phyloP scores from a whole-genome alignment of 2,888 invertebrate species.

The Cistogaster globosa region DNA sequence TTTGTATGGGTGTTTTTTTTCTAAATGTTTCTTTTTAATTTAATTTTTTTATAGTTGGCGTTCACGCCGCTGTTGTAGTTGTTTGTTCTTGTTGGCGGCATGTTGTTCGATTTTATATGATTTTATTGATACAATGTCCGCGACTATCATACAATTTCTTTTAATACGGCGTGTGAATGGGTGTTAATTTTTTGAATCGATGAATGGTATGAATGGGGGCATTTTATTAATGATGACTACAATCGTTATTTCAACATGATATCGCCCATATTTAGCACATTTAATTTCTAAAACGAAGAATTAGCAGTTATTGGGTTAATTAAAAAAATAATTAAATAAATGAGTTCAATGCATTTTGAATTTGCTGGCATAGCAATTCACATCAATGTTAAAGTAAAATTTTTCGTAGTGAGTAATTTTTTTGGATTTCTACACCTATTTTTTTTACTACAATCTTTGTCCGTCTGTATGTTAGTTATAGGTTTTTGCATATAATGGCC shows the following conservation, averaged over 20 bases:
- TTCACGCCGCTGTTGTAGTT: slow-evolving; percentile 6
- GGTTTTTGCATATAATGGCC: too few species aligned
- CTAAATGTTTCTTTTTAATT: slow-evolving; percentile 43
- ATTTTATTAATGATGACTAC: slow-evolving; percentile 24
- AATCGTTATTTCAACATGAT: neutral
- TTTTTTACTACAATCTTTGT: too few species aligned
- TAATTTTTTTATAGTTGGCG: slow-evolving; percentile 17
- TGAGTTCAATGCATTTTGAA: too few species aligned
- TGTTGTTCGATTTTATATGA: slow-evolving; percentile 59
- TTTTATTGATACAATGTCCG: slow-evolving; percentile 53
- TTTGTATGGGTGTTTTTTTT: slow-evolving; percentile 33
- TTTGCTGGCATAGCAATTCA: too few species aligned
- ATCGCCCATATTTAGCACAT: slow-evolving; percentile 10
- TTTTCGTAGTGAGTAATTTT: too few species aligned
- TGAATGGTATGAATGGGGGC: slow-evolving; percentile 14
- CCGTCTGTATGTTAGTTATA: too few species aligned
- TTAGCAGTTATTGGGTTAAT: slow-evolving; percentile 25
- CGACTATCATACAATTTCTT: slow-evolving; percentile 28
- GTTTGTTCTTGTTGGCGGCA: slow-evolving; percentile 44
- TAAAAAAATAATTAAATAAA: slow-evolving; percentile 1
- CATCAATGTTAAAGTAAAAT: too few species aligned
- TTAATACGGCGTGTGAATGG: neutral
- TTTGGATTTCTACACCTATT: too few species aligned
- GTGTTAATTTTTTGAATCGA: neutral
- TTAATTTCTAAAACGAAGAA: neutral